Conservation (phyloP, 2,888 invertebrate genomes). For the Isoperla grammatica region DNA sequence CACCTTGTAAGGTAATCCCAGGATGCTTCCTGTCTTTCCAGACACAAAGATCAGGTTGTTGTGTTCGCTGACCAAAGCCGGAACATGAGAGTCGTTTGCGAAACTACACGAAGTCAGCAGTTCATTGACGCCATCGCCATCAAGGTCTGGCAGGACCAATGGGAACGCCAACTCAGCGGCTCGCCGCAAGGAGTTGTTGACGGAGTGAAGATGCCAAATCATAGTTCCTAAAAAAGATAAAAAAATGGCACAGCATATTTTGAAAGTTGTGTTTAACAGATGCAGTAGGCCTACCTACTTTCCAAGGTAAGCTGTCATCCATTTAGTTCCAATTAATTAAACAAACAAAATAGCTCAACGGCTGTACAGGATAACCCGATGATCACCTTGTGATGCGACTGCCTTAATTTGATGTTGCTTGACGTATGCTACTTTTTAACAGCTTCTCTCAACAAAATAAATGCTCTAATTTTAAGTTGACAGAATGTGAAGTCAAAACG, state of each 20-base stretch:
- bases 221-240: constrained; percentile 42
- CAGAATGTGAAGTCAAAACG: too few relatives aligned
- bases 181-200: constrained; percentile 42
- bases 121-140: constrained; percentile 65
- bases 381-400: too few relatives aligned
- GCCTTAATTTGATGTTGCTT: too few relatives aligned
- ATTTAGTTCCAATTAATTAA: constrained; percentile 6
- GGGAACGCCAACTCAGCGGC: constrained; percentile 62
- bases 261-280: too few relatives aligned
- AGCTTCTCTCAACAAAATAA: too few relatives aligned
- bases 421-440: too few relatives aligned
- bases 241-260: too few relatives aligned
- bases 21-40: constrained; percentile 60
- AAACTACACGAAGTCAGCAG: constrained; percentile 51
- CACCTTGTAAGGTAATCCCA: constrained; percentile 22
- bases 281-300: too few relatives aligned
- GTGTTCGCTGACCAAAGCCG: constrained; percentile 40
- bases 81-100: constrained; percentile 47
- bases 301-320: too few relatives aligned
- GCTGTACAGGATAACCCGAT: too few relatives aligned
- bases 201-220: constrained; percentile 55
- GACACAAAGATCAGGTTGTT: constrained; percentile 63
- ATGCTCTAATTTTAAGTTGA: too few relatives aligned
- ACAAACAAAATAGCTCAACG: constrained; percentile 35
- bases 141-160: constrained; percentile 63